Percentiles rank a stretch among this genome's conserved stretches.
Conservation (phyloP, 2,113 vertebrate genomes). For the Tragulus kanchil region DNA sequence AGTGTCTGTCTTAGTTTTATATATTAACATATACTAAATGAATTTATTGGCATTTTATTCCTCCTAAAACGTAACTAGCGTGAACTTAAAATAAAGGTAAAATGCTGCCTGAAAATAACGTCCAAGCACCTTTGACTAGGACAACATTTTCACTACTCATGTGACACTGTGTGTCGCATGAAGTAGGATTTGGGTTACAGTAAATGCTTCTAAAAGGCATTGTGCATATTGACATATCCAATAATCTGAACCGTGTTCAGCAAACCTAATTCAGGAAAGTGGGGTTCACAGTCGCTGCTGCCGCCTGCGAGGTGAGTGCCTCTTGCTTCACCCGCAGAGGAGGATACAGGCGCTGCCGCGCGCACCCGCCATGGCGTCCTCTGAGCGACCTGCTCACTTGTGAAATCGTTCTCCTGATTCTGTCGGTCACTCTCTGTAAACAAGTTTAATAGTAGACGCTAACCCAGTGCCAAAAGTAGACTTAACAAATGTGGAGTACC, state of each 20-base stretch:
- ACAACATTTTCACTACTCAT: constrained; percentile 93
- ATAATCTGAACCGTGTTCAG: constrained; percentile 99
- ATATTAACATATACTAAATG: constrained; percentile 79
- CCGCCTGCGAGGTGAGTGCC: constrained; percentile 73
- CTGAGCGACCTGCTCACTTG: constrained; percentile 69
- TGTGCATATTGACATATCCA: constrained; percentile 96
- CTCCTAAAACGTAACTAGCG: constrained; percentile 87
- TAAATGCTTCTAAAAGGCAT: constrained; percentile 98
- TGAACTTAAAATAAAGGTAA: constrained; percentile 91
- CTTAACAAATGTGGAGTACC: constrained; percentile 66
- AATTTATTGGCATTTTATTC: constrained; percentile 86
- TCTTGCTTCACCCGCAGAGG: not conserved
- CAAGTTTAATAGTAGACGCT: constrained; percentile 65
- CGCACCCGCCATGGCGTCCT: not conserved
- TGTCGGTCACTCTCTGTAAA: constrained; percentile 66
- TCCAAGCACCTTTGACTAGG: constrained; percentile 93
- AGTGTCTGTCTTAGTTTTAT: constrained; percentile 86
- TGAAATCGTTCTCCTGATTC: constrained; percentile 74
- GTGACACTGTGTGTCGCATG: constrained; percentile 95
- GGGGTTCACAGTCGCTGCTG: constrained; percentile 86
- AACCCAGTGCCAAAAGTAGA: constrained; percentile 74
- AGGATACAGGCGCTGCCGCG: not conserved
- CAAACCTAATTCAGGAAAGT: constrained; percentile 92
- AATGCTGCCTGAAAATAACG: constrained; percentile 93
- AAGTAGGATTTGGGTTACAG: constrained; percentile 94